Evolutionary conservation across 1,140 invertebrate genomes (phyloP).

Genomic region (Conopomorpha cramerella): DNA sequence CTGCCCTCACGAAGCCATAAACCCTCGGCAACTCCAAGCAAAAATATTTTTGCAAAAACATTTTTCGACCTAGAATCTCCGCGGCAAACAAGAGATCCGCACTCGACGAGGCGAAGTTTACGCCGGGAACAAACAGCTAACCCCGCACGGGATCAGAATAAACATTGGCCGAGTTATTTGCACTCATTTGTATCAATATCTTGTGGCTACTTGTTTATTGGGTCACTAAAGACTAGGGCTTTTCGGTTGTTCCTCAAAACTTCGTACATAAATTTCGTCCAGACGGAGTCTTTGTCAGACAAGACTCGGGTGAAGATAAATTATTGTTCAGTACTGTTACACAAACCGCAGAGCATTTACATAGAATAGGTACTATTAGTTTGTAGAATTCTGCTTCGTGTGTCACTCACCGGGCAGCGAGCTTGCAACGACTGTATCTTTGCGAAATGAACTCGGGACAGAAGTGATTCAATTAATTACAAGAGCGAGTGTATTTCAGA

Average conservation of each 20-base stretch:
- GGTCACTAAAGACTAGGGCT: slow-evolving; percentile 15
- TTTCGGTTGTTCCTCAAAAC: slow-evolving; percentile 21
- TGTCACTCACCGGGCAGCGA: too few species aligned
- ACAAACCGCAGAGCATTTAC: slow-evolving; percentile 26
- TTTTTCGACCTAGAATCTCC: too few species aligned
- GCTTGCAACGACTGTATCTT: too few species aligned
- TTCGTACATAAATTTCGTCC: slow-evolving; percentile 43
- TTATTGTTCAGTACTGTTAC: slow-evolving; percentile 29
- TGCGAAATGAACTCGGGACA: too few species aligned
- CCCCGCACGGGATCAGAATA: background rate
- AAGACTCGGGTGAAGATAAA: slow-evolving; percentile 38
- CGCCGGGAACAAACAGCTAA: background rate
- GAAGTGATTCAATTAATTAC: too few species aligned
- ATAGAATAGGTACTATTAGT: slow-evolving; percentile 7
- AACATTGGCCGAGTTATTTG: slow-evolving; percentile 13
- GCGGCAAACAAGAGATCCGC: too few species aligned
- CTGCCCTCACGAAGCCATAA: too few species aligned
- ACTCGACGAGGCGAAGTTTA: too few species aligned
- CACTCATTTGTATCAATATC: slow-evolving; percentile 23
- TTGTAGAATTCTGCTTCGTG: too few species aligned
- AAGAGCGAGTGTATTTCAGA: too few species aligned
- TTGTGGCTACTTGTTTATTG: slow-evolving; percentile 25
- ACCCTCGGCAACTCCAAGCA: too few species aligned
- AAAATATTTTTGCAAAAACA: too few species aligned
- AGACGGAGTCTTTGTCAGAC: slow-evolving; percentile 26